These are phyloP conservation scores for Clangula hyemalis DNA, from an alignment of 2,797 vertebrate species.

Conservation along the genomic window DNA sequence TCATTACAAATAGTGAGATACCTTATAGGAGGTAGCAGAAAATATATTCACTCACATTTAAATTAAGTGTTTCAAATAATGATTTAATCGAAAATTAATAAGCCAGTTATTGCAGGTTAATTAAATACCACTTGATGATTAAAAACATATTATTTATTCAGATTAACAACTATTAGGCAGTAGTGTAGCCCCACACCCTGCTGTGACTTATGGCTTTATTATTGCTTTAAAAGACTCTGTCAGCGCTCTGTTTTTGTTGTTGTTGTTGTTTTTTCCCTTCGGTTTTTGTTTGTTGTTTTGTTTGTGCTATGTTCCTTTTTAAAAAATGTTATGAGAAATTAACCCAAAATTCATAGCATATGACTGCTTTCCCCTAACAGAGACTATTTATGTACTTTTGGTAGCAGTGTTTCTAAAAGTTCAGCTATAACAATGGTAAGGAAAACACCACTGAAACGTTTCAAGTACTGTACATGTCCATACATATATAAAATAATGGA, in stretches of 20 bases:
- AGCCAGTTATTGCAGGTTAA: constrained; percentile 74
- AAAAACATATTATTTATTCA: constrained; percentile 79
- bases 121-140: constrained; percentile 75
- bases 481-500: background rate
- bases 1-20: constrained; percentile 39
- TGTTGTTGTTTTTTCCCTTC: background rate
- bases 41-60: constrained; percentile 58
- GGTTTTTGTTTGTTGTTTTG: background rate
- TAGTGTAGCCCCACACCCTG: constrained; percentile 52
- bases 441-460: background rate
- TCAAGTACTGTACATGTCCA: background rate
- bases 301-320: background rate
- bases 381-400: background rate
- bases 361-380: background rate
- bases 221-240: constrained; percentile 51
- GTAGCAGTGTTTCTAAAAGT: background rate
- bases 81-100: constrained; percentile 77
- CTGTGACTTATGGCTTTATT: constrained; percentile 59
- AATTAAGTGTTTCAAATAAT: constrained; percentile 72
- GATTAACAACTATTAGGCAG: constrained; percentile 71
- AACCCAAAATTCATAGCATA: background rate
- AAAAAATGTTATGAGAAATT: background rate
- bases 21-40: constrained; percentile 36
- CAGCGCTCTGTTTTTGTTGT: background rate
- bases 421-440: background rate